phyloP scores from a whole-genome alignment of 2,113 vertebrate genomes.

The Lophotis ruficrista region DNA sequence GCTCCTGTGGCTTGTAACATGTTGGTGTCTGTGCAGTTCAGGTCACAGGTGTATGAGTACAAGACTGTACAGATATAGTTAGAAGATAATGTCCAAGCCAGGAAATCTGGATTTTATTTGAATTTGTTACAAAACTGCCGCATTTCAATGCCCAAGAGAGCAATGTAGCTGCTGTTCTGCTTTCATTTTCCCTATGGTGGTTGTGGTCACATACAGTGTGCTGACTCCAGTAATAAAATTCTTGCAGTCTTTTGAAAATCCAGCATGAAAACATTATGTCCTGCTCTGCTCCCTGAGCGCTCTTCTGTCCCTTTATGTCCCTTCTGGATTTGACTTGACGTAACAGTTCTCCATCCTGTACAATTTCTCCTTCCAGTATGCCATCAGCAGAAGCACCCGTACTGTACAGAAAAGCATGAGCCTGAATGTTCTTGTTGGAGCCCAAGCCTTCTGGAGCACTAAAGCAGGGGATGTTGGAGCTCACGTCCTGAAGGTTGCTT shows the following conservation, averaged over 20 bases:
- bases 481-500: rapidly evolving
- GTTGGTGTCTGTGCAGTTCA: neutral
- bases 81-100: neutral
- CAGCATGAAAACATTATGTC: neutral
- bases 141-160: neutral
- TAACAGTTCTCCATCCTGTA: no score
- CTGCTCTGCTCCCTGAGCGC: neutral
- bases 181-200: neutral
- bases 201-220: neutral
- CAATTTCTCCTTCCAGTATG: neutral
- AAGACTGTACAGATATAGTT: neutral
- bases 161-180: neutral
- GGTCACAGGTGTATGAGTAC: neutral
- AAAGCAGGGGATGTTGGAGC: neutral
- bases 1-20: neutral
- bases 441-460: neutral
- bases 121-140: neutral
- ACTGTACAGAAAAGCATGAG: neutral
- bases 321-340: neutral
- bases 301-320: neutral
- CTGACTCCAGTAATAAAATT: neutral
- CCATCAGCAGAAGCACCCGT: neutral
- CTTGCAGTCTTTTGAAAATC: neutral
- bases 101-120: neutral
- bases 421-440: neutral